Percentiles rank a stretch among this genome's conserved stretches.
phyloP scores from a whole-genome alignment of 1,140 invertebrate species.

The Tetramorium simillimum region DNA sequence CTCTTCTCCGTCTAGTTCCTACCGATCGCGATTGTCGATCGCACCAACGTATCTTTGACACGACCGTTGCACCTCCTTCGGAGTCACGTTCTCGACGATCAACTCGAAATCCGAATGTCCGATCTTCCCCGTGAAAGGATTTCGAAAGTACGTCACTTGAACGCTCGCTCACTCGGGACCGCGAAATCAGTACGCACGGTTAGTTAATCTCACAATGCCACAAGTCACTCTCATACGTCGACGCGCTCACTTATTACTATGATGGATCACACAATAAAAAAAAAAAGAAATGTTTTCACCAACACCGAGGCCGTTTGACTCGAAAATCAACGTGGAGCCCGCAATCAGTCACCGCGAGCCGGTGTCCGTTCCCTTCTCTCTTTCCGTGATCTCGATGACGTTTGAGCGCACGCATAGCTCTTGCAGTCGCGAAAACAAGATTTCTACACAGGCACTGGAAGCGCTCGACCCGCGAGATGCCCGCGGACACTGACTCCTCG shows the following conservation, averaged over 20 bases:
- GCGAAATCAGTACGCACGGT: not conserved
- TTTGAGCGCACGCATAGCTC: conserved; percentile 18
- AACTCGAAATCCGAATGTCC: not conserved
- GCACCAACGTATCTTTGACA: not conserved
- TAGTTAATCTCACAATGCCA: conserved; percentile 35
- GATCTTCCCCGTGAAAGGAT: not conserved
- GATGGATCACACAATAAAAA: not conserved
- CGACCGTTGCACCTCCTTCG: not conserved
- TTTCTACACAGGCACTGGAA: conserved; percentile 3
- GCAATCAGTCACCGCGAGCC: not conserved
- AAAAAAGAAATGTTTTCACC: conserved; percentile 6
- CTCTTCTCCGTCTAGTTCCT: not conserved
- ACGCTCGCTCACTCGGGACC: not conserved
- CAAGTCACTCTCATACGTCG: conserved; percentile 2
- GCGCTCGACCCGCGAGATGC: not conserved
- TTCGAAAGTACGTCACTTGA: not conserved
- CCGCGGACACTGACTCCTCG: not conserved
- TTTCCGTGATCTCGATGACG: not conserved
- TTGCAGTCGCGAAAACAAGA: not conserved
- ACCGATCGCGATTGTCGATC: not conserved
- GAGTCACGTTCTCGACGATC: not conserved
- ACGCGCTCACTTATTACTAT: not conserved
- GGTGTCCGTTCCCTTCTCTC: not conserved
- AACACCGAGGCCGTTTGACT: not conserved
- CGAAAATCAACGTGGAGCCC: not conserved